phyloP scores from a whole-genome alignment of 1,140 invertebrate genomes.

The Fopius arisanus region DNA sequence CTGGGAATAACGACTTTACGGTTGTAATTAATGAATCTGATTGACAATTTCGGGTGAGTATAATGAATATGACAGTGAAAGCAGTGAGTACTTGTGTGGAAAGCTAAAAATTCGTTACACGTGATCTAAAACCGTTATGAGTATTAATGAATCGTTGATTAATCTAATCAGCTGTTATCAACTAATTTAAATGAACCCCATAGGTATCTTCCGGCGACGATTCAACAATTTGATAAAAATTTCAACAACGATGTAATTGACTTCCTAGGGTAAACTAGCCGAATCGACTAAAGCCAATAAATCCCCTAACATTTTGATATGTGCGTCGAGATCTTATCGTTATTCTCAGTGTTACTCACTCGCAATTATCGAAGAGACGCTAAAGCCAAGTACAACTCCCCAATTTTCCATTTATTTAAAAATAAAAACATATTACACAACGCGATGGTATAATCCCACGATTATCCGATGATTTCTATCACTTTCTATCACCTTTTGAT shows the following conservation, averaged over 20 bases:
- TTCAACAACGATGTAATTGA: slow-evolving; percentile 19
- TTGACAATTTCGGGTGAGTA: neutral
- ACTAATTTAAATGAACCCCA: no score
- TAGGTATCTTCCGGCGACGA: neutral
- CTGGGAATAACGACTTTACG: slow-evolving; percentile 12
- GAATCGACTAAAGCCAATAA: slow-evolving; percentile 14
- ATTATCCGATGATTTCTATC: neutral
- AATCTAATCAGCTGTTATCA: no score
- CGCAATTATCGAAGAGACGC: no score
- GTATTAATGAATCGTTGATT: neutral
- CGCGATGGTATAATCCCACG: neutral
- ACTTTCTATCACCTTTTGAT: neutral
- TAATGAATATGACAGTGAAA: neutral
- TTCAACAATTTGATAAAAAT: slow-evolving; percentile 14
- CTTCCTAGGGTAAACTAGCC: slow-evolving; percentile 14
- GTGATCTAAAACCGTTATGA: neutral
- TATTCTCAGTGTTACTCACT: slow-evolving; percentile 6
- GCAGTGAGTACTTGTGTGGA: no score
- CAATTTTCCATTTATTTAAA: no score
- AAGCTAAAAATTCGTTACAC: neutral
- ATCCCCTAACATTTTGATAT: slow-evolving; percentile 1
- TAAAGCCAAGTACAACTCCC: no score
- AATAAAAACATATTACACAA: no score
- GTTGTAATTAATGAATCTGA: neutral
- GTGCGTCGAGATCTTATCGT: slow-evolving; percentile 3